Evolutionary conservation across 1,140 invertebrate genomes (phyloP).

Genomic region (Oncopodura yosiiana): DNA sequence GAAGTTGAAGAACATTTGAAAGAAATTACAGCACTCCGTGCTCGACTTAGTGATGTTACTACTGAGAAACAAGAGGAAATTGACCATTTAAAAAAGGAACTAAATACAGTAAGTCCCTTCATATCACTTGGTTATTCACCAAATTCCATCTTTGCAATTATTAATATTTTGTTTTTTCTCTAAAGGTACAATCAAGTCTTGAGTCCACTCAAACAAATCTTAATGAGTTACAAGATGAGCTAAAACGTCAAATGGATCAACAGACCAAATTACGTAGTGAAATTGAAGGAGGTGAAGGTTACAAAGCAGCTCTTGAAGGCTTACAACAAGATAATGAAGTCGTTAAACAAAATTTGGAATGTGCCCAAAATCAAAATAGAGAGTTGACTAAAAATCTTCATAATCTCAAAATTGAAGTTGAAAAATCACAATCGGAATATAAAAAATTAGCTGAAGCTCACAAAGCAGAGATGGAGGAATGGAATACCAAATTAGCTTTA

Average conservation of each 20-base stretch:
- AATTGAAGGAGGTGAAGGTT: constrained; percentile 21
- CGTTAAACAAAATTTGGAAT: constrained; percentile 12
- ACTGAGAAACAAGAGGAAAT: not conserved
- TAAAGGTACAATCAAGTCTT: not conserved
- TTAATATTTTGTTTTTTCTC: not conserved
- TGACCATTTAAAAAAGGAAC: not conserved
- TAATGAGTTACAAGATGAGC: constrained; percentile 12
- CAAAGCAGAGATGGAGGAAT: not conserved
- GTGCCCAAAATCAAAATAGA: constrained; percentile 12
- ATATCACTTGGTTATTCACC: not conserved
- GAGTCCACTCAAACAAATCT: constrained; percentile 6
- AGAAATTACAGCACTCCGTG: not conserved
- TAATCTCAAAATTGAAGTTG: constrained; percentile 21
- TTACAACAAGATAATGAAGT: constrained; percentile 16
- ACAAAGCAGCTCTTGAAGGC: constrained; percentile 15
- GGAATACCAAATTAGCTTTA: not conserved
- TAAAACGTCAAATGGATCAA: constrained; percentile 8
- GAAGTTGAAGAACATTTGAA: not conserved
- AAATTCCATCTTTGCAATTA: not conserved
- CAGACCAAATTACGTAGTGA: constrained; percentile 14
- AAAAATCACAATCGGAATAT: constrained; percentile 5
- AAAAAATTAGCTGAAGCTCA: constrained; percentile 13
- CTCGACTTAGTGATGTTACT: not conserved
- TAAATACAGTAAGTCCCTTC: not conserved
- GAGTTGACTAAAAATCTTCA: constrained; percentile 8